A percentile compares a stretch with the other conserved stretches of the same genome.
Evolutionary conservation across 2,113 vertebrate species (phyloP).

Genomic region (Catharus minimus): DNA sequence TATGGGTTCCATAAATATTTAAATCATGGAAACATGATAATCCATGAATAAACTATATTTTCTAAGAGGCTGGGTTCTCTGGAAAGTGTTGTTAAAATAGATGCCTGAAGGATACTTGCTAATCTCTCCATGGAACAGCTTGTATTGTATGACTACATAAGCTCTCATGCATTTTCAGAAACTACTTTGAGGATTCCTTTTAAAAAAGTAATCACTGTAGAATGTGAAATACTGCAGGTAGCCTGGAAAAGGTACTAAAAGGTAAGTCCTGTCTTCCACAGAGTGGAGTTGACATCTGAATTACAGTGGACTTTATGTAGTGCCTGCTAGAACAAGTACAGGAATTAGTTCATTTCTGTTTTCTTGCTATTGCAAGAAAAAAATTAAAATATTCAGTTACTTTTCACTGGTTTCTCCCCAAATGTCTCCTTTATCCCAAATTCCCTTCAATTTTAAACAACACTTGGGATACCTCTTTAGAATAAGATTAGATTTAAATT

Average conservation of each 20-base stretch:
- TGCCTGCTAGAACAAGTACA: neutral
- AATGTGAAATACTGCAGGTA: neutral
- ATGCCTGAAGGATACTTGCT: neutral
- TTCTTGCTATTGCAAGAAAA: neutral
- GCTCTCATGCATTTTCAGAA: neutral
- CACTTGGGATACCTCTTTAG: neutral
- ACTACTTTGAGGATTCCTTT: neutral
- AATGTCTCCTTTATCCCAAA: neutral
- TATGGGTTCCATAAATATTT: conserved; percentile 32
- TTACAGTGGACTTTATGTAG: neutral
- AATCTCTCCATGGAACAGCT: neutral
- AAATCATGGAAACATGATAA: neutral
- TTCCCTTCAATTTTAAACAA: neutral
- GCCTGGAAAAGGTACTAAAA: neutral
- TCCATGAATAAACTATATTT: conserved; percentile 38
- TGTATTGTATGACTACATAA: neutral
- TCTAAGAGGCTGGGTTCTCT: neutral
- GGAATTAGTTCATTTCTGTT: neutral
- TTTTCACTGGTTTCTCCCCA: neutral
- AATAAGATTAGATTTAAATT: neutral
- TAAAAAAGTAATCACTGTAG: neutral
- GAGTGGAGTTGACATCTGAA: neutral
- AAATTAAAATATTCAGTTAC: neutral
- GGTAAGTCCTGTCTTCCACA: neutral
- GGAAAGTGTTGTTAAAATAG: neutral